Evolutionary conservation across 1,140 invertebrate genomes (phyloP).

Genomic region (Cataglyphis hispanica): DNA sequence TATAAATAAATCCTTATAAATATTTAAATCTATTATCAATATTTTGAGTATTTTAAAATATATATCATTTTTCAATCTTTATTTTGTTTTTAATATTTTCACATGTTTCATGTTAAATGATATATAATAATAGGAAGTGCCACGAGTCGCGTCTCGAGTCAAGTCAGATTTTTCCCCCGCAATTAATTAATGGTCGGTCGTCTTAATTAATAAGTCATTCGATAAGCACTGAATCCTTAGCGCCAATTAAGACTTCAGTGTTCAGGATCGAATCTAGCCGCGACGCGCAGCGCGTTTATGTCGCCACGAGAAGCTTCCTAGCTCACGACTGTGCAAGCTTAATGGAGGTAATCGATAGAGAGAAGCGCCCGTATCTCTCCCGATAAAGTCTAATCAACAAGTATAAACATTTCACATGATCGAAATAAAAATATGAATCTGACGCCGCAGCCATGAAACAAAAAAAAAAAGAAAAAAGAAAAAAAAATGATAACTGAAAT

Average conservation of each 20-base stretch:
- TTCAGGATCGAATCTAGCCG: conserved; percentile 37
- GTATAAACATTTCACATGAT: conserved; percentile 30
- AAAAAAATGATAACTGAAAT: too few relatives aligned
- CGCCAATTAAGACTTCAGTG: conserved; percentile 84
- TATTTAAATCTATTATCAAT: too few relatives aligned
- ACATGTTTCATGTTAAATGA: too few relatives aligned
- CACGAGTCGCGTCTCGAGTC: conserved; percentile 27
- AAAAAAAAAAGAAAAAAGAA: too few relatives aligned
- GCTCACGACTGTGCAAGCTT: conserved; percentile 44
- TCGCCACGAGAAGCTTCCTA: conserved; percentile 45
- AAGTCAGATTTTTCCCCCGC: conserved; percentile 68
- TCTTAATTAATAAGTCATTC: conserved; percentile 85
- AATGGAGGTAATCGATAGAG: conserved; percentile 44
- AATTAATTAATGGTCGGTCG: conserved; percentile 81
- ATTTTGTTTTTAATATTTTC: too few relatives aligned
- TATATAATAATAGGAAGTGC: not conserved
- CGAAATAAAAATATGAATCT: conserved; percentile 9
- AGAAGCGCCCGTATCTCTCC: conserved; percentile 30
- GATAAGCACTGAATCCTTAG: conserved; percentile 78
- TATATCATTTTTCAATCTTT: too few relatives aligned
- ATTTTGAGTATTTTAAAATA: too few relatives aligned
- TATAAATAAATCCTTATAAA: too few relatives aligned
- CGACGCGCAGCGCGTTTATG: conserved; percentile 75
- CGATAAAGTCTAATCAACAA: conserved; percentile 56
- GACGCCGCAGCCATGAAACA: not conserved